These are phyloP conservation scores for Actinia equina DNA, from an alignment of 64 coral and sea anemone species.

Conservation along the genomic window DNA sequence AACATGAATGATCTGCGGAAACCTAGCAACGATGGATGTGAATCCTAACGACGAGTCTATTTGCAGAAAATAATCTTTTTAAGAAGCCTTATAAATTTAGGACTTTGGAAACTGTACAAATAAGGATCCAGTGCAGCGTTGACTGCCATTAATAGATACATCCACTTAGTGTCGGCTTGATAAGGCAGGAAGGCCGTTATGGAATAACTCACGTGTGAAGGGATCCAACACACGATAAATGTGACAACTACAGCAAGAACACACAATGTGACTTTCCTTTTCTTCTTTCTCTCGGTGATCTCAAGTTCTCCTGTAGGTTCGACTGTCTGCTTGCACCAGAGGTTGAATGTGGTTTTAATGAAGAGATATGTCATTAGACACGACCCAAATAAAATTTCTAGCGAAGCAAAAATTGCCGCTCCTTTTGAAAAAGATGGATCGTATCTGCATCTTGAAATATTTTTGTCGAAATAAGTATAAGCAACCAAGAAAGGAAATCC, in stretches of 20 bases:
- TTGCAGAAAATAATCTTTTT: neutral
- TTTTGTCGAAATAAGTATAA: neutral
- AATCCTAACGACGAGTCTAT: neutral
- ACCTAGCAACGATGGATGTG: neutral
- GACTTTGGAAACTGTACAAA: too few species aligned
- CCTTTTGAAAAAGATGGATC: neutral
- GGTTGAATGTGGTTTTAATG: neutral
- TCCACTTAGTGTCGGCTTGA: too few species aligned
- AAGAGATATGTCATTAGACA: neutral
- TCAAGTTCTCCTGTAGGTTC: neutral
- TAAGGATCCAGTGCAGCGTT: too few species aligned
- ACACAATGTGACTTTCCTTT: constrained; percentile 1
- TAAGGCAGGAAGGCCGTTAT: too few species aligned
- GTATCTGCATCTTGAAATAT: neutral
- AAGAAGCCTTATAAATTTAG: neutral
- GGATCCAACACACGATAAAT: neutral
- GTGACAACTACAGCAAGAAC: constrained; percentile 7
- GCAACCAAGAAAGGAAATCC: neutral
- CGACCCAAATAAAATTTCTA: neutral
- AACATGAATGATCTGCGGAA: too few species aligned
- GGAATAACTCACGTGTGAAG: too few species aligned
- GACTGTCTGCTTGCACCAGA: constrained; percentile 4
- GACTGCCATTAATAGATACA: too few species aligned
- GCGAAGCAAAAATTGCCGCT: neutral
- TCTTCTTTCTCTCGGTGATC: neutral